Base-by-base conservation (phyloP, 1,140 invertebrate genomes). In the Nilaparvata lugens region DNA sequence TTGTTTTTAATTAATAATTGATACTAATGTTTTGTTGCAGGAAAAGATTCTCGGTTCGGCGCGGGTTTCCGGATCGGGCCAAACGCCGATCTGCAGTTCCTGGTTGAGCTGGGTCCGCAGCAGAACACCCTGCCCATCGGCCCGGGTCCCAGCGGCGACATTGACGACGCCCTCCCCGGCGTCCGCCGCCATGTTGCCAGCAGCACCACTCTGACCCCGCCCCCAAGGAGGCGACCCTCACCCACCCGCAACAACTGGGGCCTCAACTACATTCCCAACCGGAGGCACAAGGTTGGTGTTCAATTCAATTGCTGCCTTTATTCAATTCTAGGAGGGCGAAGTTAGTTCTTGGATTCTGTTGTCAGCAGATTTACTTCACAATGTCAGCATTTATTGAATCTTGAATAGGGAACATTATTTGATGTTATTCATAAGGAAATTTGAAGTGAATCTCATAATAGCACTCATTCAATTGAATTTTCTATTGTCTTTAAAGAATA, bases 21-120 rank as follows among this genome's bases (percentile, higher is more conserved):
- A n/a, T n/a, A n/a, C n/a, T n/a, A n/a, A n/a, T n/a, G n/a, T 60
- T 45, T 68, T 55, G 72, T n/a, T 74, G 21, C 69, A 89, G 87
- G 87, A 62, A 87, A 85, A 25, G 87, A 90, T 71, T 87, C 87
- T 1, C 79, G 86, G 43, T 53, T 88, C 23, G 87, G 87, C 4
- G 81, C 87, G 67, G 87, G 87, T 2, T 89, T 88, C 69, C 77
- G 85, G 19, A 75, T 89, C 3, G 87, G 87, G 1, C 79, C 86
- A 58, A 83, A 88, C 71, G 87, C 87, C 0, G 87, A 90, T 71
- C 81, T 89, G 66, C 87, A 90, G 69, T 72, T 89, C 4, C 58
- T 88, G 6, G 72, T 87, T 19, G 87, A 90, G 68, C 67, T 89
- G n/a, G 87, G 87, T 4, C 87, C 87, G 0, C 87, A 89, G 68